Base-by-base conservation (phyloP, 2,888 invertebrate genomes). In the Agrochola lychnidis region DNA sequence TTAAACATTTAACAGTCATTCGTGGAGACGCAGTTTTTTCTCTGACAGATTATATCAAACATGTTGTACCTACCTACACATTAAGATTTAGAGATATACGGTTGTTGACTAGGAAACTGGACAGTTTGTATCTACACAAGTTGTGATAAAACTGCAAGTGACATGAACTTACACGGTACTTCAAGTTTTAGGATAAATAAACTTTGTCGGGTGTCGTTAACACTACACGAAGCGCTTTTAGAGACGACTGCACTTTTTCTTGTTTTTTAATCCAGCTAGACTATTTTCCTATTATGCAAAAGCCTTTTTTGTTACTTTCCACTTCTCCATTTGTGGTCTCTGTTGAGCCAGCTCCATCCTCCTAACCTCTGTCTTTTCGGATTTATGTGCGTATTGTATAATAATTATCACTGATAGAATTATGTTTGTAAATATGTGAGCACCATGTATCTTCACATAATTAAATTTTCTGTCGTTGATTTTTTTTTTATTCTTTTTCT, bases 31-130 rank as follows among this genome's bases (percentile, higher is more conserved):
- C 16, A 66, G 45, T 68, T 69, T 61, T 57, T 63, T 84, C 62
- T 69, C n/a, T 36, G 57, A 59, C 51, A 73, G 87, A 80, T 87
- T 25, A 53, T 63, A 64, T n/a, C 45, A n/a, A n/a, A n/a, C 53
- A 40, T 63, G 53, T 48, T 70, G 62, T 69, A n/a, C 36, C 30
- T 67, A 51, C 7, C 36, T 10, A n/a, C 61, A 77, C 75, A 73
- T 83, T 74, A 61, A 87, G 81, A 83, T 84, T 59, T 45, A 0
- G 40, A 73, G 80, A 86, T 77, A 71, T 59, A 70, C 3, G n/a
- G 30, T 42, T 69, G 45, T 59, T 68, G 68, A 51, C 62, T 67
- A 59, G 59, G 36, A 70, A 72, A 70, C 76, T 64, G 42, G 67
- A 61, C 14, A 57, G 61, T n/a, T 59, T 42, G 12, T 68, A 48